Evolutionary conservation across 2,113 vertebrate species (phyloP).

Genomic region (Thunnus maccoyii): DNA sequence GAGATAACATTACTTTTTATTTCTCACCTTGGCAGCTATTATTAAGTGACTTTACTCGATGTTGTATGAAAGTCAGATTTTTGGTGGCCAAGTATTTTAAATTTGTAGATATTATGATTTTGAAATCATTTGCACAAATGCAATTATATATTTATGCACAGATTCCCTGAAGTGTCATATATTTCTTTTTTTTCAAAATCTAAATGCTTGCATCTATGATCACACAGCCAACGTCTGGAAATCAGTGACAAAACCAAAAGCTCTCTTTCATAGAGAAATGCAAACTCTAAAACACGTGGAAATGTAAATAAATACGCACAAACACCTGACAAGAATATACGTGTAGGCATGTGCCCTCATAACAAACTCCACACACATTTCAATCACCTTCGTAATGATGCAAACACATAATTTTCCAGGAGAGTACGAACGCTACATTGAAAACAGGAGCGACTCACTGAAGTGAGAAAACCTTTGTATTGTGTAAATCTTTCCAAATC

Average conservation of each 20-base stretch:
- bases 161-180: not conserved
- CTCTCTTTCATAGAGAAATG: not conserved
- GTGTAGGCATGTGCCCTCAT: not conserved
- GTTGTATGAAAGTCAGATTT: not conserved
- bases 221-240: not conserved
- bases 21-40: not conserved
- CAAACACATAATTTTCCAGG: not conserved
- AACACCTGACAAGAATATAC: not conserved
- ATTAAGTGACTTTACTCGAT: not conserved
- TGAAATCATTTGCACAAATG: slow-evolving; percentile 10
- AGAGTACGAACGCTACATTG: not conserved
- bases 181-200: not conserved
- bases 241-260: not conserved
- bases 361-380: slow-evolving; percentile 4
- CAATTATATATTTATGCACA: not conserved
- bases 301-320: not conserved
- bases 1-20: not conserved
- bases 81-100: not conserved
- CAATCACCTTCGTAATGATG: not conserved
- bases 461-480: too few species aligned
- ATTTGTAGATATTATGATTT: not conserved
- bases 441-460: not conserved
- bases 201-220: not conserved
- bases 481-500: not conserved
- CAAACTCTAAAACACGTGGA: not conserved